A percentile compares a stretch with the other conserved stretches of the same genome.
phyloP scores from a whole-genome alignment of 2,888 invertebrate genomes.

The Xestia ashworthii region DNA sequence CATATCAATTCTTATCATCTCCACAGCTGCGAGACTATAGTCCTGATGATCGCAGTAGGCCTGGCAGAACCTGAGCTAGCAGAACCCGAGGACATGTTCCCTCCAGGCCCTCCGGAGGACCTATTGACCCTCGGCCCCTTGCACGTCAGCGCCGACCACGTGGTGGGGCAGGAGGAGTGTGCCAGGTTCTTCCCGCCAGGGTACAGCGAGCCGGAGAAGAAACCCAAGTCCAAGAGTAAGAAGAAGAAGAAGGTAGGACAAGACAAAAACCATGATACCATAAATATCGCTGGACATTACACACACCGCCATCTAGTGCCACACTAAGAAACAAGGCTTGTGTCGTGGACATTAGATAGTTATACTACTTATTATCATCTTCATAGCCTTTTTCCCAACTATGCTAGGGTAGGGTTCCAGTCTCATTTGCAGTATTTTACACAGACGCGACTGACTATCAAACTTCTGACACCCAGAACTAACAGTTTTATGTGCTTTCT shows the following conservation, averaged over 20 bases:
- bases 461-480: neutral
- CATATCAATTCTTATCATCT: neutral
- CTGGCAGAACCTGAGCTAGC: constrained; percentile 92
- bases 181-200: constrained; percentile 93
- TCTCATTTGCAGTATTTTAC: no score
- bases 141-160: constrained; percentile 92
- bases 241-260: constrained; percentile 89
- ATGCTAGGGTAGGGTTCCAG: neutral
- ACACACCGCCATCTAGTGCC: no score
- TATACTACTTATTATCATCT: no score
- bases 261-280: no score
- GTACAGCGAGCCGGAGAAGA: constrained; percentile 89
- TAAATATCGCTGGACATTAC: no score
- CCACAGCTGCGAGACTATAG: constrained; percentile 92
- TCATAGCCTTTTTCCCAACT: neutral
- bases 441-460: neutral
- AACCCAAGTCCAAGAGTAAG: constrained; percentile 84
- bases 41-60: constrained; percentile 92
- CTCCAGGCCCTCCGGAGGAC: constrained; percentile 91
- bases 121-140: constrained; percentile 92
- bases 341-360: no score
- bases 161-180: constrained; percentile 92
- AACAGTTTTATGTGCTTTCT: neutral
- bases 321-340: no score
- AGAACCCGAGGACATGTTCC: constrained; percentile 91